Base-by-base conservation (phyloP, 1,140 invertebrate genomes). In the Acarapis woodi region DNA sequence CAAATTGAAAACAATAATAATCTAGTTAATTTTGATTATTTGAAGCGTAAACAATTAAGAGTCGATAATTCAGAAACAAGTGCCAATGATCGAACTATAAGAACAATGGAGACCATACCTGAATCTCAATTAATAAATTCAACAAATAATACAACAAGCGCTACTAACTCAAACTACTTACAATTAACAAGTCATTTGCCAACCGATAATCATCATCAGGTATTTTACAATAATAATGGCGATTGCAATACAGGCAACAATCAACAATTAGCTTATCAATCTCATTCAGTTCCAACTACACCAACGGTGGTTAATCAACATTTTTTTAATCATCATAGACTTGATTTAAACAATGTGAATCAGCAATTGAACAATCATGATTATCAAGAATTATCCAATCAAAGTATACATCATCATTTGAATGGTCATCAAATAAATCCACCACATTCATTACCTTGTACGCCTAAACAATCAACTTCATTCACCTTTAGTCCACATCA, bases 271-370 rank as follows among this genome's bases (percentile, higher is more conserved):
- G 4, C n/a, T 16, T 16, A 32, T 24, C 30, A 38, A 8, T 32
- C 28, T 6, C 37, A 38, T 30, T 38, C 37, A 14, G 37, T 38
- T 28, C 37, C 37, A 38, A 38, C 16, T 4, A 38, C 37, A 9
- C 37, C 37, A 9, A 38, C 37, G 9, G 14, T 12, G n/a, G 14
- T 38, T 10, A 31, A 23, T 38, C 35, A 19, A 10, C 8, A 24
- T 10, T 23, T 36, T 36, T 20, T 23, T 25, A 10, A 10, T 28
- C 26, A 10, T 28, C 26, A 10, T 28, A 10, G n/a, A 28, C 20
- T 20, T 36, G 35, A 20, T 9, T 20, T 29, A 16, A 9, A 20
- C 15, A 18, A 20, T 34, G 14, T 10, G 14, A 29, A 28, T 19
- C 23, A 28, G 23, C n/a, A 21, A 31, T 19, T 4, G 26, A 28